Evolutionary conservation across 2,113 vertebrate species (phyloP).

Genomic region (Rhabdomys dilectus): DNA sequence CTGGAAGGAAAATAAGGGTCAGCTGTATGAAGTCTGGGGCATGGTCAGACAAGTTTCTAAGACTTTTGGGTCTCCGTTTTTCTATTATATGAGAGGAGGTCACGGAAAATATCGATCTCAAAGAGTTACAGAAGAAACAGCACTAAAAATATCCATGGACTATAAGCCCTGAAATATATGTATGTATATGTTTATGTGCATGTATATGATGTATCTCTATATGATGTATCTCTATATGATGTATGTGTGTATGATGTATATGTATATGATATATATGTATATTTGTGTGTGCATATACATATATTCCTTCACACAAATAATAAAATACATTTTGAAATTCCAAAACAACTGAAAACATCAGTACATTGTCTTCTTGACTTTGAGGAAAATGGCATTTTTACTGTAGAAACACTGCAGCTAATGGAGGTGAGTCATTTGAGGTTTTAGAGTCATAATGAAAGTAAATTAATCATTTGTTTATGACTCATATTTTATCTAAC

Average conservation of each 20-base stretch:
- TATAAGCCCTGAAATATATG: background rate
- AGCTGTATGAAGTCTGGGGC: background rate
- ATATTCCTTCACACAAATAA: constrained; percentile 27
- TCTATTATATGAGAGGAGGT: background rate
- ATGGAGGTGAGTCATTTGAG: background rate
- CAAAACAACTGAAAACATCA: constrained; percentile 58
- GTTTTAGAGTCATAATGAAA: constrained; percentile 55
- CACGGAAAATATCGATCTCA: background rate
- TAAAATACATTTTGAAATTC: constrained; percentile 67
- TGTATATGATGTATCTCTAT: too few species aligned
- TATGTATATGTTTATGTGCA: too few species aligned
- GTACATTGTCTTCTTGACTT: constrained; percentile 69
- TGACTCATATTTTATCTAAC: constrained; percentile 56
- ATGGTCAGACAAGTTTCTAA: background rate
- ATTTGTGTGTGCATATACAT: too few species aligned
- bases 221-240: too few species aligned
- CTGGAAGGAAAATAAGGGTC: background rate
- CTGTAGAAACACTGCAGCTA: constrained; percentile 54
- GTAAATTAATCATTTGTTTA: constrained; percentile 71
- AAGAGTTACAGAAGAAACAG: background rate
- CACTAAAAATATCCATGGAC: background rate
- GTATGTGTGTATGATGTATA: too few species aligned
- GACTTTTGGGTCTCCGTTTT: background rate
- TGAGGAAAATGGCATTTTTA: constrained; percentile 61
- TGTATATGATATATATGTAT: too few species aligned